A percentile compares a stretch with the other conserved stretches of the same genome.
These are phyloP conservation scores for Acromyrmex charruanus DNA, from an alignment of 1,140 invertebrate species.

Conservation along the genomic window DNA sequence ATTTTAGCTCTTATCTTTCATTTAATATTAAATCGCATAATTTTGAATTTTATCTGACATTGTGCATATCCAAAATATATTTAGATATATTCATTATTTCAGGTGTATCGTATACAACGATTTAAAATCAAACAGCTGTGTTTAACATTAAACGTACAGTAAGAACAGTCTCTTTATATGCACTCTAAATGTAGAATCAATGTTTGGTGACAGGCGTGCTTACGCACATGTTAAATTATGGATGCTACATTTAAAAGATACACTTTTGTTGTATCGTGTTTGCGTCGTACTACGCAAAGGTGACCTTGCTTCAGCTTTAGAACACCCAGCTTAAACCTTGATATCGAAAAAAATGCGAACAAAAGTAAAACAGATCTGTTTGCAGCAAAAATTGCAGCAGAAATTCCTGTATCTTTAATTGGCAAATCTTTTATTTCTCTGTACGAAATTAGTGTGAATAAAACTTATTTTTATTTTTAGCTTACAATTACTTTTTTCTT, in stretches of 20 bases:
- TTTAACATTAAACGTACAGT: background rate
- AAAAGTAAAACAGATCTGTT: too few species aligned
- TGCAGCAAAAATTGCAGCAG: background rate
- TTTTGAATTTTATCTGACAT: background rate
- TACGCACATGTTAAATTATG: conserved; percentile 29
- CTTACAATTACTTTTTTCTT: background rate
- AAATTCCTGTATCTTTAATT: conserved; percentile 8
- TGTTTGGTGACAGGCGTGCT: conserved; percentile 15
- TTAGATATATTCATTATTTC: background rate
- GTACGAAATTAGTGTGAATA: background rate
- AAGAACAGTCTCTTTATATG: conserved; percentile 15
- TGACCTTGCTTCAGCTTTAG: conserved; percentile 59
- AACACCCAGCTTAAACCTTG: conserved; percentile 47
- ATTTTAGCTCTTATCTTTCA: background rate
- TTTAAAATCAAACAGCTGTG: background rate
- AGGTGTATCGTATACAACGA: background rate
- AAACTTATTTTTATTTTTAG: background rate
- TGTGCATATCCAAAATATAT: background rate
- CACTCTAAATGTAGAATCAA: conserved; percentile 32
- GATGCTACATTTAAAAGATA: background rate
- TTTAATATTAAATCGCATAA: background rate
- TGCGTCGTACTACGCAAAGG: background rate
- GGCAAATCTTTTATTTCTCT: background rate
- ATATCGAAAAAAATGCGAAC: conserved; percentile 40
- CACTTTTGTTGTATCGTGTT: conserved; percentile 25